Evolutionary conservation across 1,140 invertebrate species (phyloP).

Genomic region (Laupala kohalensis): DNA sequence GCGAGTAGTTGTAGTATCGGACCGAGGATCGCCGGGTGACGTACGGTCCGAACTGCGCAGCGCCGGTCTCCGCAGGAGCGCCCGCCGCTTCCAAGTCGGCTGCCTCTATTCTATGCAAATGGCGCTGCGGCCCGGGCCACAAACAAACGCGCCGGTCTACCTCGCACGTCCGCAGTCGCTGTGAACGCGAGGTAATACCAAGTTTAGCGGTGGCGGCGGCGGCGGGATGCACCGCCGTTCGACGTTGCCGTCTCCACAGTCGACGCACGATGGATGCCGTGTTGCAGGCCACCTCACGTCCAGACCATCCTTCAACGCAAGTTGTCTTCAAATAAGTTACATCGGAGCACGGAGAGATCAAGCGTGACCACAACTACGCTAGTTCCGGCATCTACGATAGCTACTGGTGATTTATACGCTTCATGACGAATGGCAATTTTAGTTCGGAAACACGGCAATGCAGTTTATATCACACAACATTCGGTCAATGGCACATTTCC

Average conservation of each 20-base stretch:
- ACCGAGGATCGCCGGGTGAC: not conserved
- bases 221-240: not conserved
- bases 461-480: too few species aligned
- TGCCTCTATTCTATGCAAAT: not conserved
- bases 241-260: not conserved
- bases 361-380: too few species aligned
- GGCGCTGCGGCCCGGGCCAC: not conserved
- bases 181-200: not conserved
- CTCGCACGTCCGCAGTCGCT: not conserved
- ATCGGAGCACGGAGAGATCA: too few species aligned
- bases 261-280: not conserved
- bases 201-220: not conserved
- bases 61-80: too few species aligned
- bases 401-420: too few species aligned
- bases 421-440: too few species aligned
- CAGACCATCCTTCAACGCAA: too few species aligned
- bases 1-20: not conserved
- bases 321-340: too few species aligned
- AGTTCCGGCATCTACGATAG: too few species aligned
- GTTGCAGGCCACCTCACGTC: too few species aligned
- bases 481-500: too few species aligned
- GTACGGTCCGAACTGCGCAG: not conserved
- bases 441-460: too few species aligned
- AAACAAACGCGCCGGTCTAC: not conserved
- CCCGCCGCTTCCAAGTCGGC: not conserved